Percentiles rank a stretch among this genome's conserved stretches.
These are phyloP conservation scores for rabbit (Oryctolagus cuniculus) DNA, from an alignment of 2,113 vertebrate species.

Conservation along the genomic window DNA sequence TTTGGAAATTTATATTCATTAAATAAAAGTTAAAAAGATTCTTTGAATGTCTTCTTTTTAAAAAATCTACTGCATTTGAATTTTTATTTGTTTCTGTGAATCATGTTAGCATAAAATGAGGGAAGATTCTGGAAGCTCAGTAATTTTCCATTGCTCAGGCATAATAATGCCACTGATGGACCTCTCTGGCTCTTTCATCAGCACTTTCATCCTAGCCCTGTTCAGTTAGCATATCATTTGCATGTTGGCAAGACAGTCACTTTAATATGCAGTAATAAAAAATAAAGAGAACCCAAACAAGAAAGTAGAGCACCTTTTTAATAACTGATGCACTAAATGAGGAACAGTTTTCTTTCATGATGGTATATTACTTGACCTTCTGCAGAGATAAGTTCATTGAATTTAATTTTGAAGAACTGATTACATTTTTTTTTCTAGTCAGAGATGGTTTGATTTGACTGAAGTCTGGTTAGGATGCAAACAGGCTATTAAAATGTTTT, in stretches of 20 bases:
- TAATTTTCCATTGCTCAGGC: constrained; percentile 53
- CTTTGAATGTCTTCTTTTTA: constrained; percentile 2
- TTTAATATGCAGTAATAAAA: constrained; percentile 69
- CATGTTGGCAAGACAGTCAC: constrained; percentile 68
- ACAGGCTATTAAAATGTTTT: constrained; percentile 70
- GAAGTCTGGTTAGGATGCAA: constrained; percentile 65
- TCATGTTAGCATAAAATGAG: neutral
- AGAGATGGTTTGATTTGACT: constrained; percentile 70
- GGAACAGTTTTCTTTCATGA: constrained; percentile 66
- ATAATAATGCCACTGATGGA: constrained; percentile 5
- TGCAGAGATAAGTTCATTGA: constrained; percentile 67
- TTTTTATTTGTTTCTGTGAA: constrained; percentile 30
- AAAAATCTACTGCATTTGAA: constrained; percentile 35
- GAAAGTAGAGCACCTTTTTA: constrained; percentile 71
- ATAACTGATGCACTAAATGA: constrained; percentile 70
- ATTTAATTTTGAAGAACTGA: constrained; percentile 77
- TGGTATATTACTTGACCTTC: constrained; percentile 75
- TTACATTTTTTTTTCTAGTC: constrained; percentile 67
- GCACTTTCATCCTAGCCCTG: constrained; percentile 17
- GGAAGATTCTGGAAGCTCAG: neutral
- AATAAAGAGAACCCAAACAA: constrained; percentile 65
- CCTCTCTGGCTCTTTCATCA: constrained; percentile 46
- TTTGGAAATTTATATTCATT: no score
- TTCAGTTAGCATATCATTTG: constrained; percentile 72
- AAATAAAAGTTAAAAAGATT: no score